Conservation (phyloP, 2,113 vertebrate species). For the Xyliphius kryptos region DNA sequence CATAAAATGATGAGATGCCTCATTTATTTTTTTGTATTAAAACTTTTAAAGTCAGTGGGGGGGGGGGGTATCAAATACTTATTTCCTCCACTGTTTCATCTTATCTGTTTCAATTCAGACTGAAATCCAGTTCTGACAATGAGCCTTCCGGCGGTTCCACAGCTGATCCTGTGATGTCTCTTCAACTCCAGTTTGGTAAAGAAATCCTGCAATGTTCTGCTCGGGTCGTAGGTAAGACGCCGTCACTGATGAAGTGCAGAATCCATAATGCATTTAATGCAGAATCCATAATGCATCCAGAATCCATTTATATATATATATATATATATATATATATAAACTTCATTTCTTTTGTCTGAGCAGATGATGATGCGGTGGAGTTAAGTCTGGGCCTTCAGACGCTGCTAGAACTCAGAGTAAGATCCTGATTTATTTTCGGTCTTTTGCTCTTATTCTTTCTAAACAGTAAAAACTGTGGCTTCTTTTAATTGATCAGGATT, state of each 20-base stretch:
- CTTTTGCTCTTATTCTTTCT: not conserved
- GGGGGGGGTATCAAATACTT: no score
- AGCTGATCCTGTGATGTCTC: conserved; percentile 58
- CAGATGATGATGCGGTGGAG: conserved; percentile 78
- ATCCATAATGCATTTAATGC: no score
- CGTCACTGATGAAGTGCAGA: not conserved
- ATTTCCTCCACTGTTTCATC: no score
- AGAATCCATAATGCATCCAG: no score
- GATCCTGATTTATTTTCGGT: conserved; percentile 23
- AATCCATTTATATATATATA: no score
- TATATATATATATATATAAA: not conserved
- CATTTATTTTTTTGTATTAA: no score
- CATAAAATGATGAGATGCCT: no score
- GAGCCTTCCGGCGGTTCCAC: conserved; percentile 30
- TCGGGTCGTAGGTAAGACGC: conserved; percentile 71
- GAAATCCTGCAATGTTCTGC: conserved; percentile 75
- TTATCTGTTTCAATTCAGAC: no score
- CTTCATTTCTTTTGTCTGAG: conserved; percentile 27
- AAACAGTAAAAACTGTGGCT: not conserved
- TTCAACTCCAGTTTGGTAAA: conserved; percentile 77
- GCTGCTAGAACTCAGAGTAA: conserved; percentile 84
- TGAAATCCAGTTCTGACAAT: conserved; percentile 51
- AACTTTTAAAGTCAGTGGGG: no score
- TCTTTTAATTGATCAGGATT: not conserved
- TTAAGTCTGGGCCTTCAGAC: conserved; percentile 85